A percentile compares a stretch with the other conserved stretches of the same genome.
Evolutionary conservation across 1,140 invertebrate species (phyloP).

Genomic region (Semibalanus balanoides): DNA sequence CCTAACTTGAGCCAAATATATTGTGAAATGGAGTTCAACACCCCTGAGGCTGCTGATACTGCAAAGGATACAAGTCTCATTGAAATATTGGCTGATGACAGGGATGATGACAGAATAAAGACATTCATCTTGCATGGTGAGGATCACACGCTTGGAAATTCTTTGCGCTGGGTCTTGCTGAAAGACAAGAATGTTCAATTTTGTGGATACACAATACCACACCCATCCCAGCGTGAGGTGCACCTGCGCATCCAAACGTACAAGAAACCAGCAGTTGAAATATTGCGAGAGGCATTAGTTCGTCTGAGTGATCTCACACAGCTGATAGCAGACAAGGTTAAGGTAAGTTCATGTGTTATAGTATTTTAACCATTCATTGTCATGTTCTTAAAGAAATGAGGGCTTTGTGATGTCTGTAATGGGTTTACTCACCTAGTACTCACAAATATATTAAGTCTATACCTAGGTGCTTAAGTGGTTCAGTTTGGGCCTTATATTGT

Average conservation of each 20-base stretch:
- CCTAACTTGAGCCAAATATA: no score
- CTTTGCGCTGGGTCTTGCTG: neutral
- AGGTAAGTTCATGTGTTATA: neutral
- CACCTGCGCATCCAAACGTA: neutral
- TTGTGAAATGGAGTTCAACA: neutral
- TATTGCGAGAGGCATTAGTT: neutral
- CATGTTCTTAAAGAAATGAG: no score
- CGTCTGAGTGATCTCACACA: neutral
- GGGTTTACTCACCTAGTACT: no score
- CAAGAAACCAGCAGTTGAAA: neutral
- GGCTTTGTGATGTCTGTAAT: no score
- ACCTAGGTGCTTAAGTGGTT: no score
- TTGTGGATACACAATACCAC: neutral
- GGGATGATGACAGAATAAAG: neutral
- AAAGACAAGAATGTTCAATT: conserved; percentile 6
- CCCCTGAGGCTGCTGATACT: neutral
- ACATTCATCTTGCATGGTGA: neutral
- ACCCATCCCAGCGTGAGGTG: neutral
- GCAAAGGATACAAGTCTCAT: neutral
- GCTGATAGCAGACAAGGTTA: neutral
- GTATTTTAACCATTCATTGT: no score
- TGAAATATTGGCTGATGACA: neutral
- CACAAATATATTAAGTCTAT: no score
- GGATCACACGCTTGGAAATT: neutral
- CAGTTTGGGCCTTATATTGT: no score